A percentile compares a stretch with the other conserved stretches of the same genome.
Evolutionary conservation across 2,113 vertebrate species (phyloP).

Genomic region (Promerops cafer): DNA sequence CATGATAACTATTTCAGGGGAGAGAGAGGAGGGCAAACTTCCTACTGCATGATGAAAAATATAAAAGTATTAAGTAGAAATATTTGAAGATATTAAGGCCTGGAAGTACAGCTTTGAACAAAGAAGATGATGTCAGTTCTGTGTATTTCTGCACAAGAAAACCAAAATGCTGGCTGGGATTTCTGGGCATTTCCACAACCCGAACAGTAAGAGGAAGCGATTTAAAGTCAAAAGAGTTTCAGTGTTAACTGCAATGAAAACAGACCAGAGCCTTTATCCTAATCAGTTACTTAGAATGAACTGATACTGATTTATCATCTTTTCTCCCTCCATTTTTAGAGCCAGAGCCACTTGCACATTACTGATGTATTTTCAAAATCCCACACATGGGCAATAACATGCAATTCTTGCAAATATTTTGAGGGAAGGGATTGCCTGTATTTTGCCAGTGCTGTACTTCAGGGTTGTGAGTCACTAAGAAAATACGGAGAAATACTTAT

Average conservation of each 20-base stretch:
- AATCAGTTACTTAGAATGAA: not conserved
- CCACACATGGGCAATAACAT: not conserved
- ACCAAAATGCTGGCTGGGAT: not conserved
- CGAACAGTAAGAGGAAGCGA: not conserved
- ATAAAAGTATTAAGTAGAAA: not conserved
- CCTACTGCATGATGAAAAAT: not conserved
- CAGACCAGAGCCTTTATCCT: not conserved
- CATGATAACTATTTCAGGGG: not conserved
- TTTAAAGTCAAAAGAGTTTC: not conserved
- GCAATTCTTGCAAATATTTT: not conserved
- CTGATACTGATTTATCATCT: not conserved
- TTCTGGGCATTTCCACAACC: not conserved
- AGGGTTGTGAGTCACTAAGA: not conserved
- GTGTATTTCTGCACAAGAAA: not conserved
- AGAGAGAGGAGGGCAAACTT: not conserved
- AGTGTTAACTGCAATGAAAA: not conserved
- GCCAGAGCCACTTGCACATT: not conserved
- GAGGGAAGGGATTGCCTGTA: not conserved
- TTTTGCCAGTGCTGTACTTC: not conserved
- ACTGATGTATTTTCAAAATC: not conserved
- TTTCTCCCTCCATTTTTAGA: not conserved
- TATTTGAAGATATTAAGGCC: not conserved
- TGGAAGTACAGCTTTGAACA: not conserved
- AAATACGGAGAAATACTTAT: not conserved
- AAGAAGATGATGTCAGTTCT: not conserved